Percentiles rank a stretch among this genome's conserved stretches.
Evolutionary conservation across 2,888 invertebrate species (phyloP).

Genomic region (Geophilus truncorum): DNA sequence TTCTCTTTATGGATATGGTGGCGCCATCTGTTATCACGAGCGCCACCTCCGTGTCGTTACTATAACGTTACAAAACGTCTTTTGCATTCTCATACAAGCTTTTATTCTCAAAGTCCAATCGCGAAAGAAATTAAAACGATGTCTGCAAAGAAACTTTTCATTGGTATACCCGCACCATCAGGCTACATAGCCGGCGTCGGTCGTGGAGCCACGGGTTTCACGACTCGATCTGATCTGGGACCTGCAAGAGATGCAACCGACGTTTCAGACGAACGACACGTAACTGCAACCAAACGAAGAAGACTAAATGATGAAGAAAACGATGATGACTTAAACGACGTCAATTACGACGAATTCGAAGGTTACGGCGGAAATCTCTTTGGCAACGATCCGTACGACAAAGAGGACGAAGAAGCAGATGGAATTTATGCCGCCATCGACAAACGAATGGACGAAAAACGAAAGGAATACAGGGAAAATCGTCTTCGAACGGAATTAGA

Average conservation of each 20-base stretch:
- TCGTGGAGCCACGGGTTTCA: conserved; percentile 91
- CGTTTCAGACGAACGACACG: conserved; percentile 94
- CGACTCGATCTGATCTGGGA: conserved; percentile 99
- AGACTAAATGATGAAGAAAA: conserved; percentile 90
- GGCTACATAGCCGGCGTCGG: conserved; percentile 98
- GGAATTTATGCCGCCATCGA: conserved; percentile 98
- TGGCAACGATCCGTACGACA: conserved; percentile 99
- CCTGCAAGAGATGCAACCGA: conserved; percentile 98
- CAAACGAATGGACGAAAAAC: conserved; percentile 96
- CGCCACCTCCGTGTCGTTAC: too few relatives aligned
- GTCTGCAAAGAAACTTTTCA: conserved; percentile 97
- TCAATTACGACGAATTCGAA: conserved; percentile 99
- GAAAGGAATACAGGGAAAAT: conserved; percentile 82
- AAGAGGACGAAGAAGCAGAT: conserved; percentile 99
- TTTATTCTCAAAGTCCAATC: too few relatives aligned
- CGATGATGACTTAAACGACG: conserved; percentile 94
- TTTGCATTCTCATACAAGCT: too few relatives aligned
- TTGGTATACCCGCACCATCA: conserved; percentile 93
- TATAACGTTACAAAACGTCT: too few relatives aligned
- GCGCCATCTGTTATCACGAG: too few relatives aligned
- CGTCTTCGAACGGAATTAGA: conserved; percentile 69
- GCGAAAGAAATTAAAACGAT: too few relatives aligned
- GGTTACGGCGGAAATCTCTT: conserved; percentile 99
- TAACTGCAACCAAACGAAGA: conserved; percentile 87
- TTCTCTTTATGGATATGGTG: too few relatives aligned